Percentiles rank a stretch among this genome's conserved stretches.
Conservation (phyloP, 2,113 vertebrate species). For the Heterotilapia buettikoferi region DNA sequence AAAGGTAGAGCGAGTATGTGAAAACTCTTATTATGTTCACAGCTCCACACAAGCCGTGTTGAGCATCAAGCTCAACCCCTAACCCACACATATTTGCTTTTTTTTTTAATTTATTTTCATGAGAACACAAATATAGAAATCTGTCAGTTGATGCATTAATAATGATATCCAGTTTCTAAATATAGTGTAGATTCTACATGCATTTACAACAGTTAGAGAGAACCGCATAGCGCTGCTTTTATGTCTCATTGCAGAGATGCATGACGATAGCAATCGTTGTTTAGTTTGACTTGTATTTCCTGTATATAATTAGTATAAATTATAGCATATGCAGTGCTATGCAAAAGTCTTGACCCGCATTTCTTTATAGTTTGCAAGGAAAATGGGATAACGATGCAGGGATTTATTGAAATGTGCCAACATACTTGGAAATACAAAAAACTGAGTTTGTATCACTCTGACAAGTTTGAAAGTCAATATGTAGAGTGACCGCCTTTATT, state of each 20-base stretch:
- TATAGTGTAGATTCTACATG: neutral
- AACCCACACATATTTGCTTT: neutral
- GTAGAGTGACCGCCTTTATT: neutral
- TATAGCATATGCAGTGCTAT: neutral
- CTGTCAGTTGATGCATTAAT: neutral
- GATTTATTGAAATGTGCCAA: neutral
- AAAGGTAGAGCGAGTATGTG: neutral
- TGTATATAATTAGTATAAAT: neutral
- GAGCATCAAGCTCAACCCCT: no score
- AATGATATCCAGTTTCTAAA: neutral
- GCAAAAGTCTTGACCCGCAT: neutral
- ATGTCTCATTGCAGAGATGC: neutral
- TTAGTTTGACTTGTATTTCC: neutral
- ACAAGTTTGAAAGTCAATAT: neutral
- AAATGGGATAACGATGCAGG: neutral
- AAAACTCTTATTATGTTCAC: neutral
- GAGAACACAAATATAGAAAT: neutral
- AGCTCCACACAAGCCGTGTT: neutral
- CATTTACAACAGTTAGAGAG: neutral
- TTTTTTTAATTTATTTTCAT: rapidly evolving
- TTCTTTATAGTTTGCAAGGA: neutral
- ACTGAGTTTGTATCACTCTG: neutral
- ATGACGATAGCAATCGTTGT: neutral
- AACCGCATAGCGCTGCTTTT: neutral
- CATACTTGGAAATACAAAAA: neutral